phyloP scores from a whole-genome alignment of 2,888 invertebrate species.

The Andrena bicolor region DNA sequence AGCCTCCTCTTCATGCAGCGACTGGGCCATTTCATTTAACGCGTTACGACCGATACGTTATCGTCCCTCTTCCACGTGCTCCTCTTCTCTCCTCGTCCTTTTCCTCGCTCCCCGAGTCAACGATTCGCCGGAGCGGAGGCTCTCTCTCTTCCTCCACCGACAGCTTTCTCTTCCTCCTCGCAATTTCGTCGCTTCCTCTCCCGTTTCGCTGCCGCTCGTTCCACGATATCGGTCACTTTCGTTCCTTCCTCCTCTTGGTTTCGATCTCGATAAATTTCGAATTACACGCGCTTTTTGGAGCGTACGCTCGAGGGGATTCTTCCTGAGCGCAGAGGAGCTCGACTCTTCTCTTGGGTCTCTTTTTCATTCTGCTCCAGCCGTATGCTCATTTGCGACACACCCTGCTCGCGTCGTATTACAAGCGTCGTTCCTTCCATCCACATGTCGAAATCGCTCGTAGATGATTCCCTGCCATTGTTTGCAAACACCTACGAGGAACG shows the following conservation, averaged over 20 bases:
- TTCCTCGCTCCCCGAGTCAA: slow-evolving; percentile 4
- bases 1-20: slow-evolving; percentile 17
- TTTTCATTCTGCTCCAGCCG: not conserved
- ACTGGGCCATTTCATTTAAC: slow-evolving; percentile 67
- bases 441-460: slow-evolving; percentile 67
- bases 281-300: not conserved
- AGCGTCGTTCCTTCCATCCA: slow-evolving; percentile 50
- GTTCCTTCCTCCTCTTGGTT: not conserved
- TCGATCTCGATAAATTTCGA: slow-evolving; percentile 1
- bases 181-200: not conserved
- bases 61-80: slow-evolving; percentile 45
- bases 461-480: slow-evolving; percentile 70
- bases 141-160: not conserved
- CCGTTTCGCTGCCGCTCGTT: not conserved
- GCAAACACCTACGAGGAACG: slow-evolving; percentile 69
- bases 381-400: slow-evolving; percentile 63
- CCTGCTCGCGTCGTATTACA: slow-evolving; percentile 64
- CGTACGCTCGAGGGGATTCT: not conserved
- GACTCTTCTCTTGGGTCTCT: slow-evolving; percentile 19
- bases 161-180: slow-evolving; percentile 18
- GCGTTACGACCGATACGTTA: slow-evolving; percentile 70
- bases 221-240: not conserved
- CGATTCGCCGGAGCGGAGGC: not conserved
- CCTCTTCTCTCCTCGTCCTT: not conserved
- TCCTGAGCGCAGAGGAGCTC: not conserved